A percentile compares a stretch with the other conserved stretches of the same genome.
phyloP scores from a whole-genome alignment of 2,113 vertebrate species.

The Brachyistius frenatus region DNA sequence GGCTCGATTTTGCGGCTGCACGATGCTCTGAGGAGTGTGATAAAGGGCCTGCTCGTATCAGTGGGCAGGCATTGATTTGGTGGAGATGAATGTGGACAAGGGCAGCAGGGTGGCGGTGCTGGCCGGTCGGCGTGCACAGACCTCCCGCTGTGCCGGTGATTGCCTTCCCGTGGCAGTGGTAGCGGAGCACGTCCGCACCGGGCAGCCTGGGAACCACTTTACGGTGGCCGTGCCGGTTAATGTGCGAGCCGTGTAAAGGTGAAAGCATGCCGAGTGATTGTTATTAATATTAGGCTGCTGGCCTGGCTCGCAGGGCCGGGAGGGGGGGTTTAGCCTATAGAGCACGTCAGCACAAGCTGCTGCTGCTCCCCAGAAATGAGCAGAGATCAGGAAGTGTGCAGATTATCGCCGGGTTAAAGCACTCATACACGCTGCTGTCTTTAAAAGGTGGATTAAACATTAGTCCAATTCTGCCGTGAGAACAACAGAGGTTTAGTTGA shows the following conservation, averaged over 20 bases:
- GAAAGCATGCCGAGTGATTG: constrained; percentile 1
- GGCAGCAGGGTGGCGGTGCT: constrained; percentile 40
- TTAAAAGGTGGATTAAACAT: too few species aligned
- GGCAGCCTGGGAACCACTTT: not conserved
- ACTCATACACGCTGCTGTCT: not conserved
- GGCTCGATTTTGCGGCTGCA: constrained; percentile 1
- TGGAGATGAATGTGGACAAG: constrained; percentile 58
- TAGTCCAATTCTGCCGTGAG: not conserved
- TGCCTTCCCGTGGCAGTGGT: constrained; percentile 9
- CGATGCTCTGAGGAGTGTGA: constrained; percentile 46
- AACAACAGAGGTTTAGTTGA: not conserved
- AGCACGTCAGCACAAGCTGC: constrained; percentile 77
- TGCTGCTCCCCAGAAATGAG: constrained; percentile 34
- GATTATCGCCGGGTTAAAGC: constrained; percentile 26
- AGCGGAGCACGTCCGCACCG: constrained; percentile 31
- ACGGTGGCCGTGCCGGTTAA: not conserved
- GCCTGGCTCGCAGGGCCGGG: constrained; percentile 63
- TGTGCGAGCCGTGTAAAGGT: not conserved
- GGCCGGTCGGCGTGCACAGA: constrained; percentile 45
- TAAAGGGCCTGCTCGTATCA: constrained; percentile 66
- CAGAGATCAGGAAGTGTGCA: constrained; percentile 67
- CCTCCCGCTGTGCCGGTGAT: constrained; percentile 59
- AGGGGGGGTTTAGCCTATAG: constrained; percentile 27
- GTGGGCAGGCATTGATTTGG: constrained; percentile 71
- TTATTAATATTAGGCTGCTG: constrained; percentile 50